phyloP scores from a whole-genome alignment of 2,113 vertebrate genomes.

The Lepus timidus region DNA sequence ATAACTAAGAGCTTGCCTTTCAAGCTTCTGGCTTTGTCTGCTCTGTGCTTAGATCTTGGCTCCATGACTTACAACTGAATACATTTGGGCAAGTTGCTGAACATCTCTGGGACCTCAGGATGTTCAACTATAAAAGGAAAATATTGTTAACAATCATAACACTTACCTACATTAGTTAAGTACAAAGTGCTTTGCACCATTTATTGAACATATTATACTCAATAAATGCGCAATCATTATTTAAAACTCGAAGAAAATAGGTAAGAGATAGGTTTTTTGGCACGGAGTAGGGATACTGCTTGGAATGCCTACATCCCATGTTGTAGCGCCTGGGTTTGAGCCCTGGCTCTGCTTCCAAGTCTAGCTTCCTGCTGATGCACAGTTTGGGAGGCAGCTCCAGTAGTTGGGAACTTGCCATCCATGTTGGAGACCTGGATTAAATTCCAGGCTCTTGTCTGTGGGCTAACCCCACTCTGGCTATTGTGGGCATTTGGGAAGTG shows the following conservation, averaged over 20 bases:
- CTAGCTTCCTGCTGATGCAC: too few species aligned
- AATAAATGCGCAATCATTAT: neutral
- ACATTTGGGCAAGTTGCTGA: neutral
- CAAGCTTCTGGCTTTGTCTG: neutral
- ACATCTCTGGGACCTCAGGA: neutral
- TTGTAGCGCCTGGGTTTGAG: too few species aligned
- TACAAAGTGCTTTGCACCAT: neutral
- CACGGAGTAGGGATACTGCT: too few species aligned
- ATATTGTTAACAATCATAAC: neutral
- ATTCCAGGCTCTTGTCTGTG: too few species aligned
- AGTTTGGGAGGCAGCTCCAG: too few species aligned
- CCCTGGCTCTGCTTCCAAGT: too few species aligned
- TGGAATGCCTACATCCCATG: too few species aligned
- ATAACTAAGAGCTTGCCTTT: neutral
- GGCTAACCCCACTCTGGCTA: too few species aligned
- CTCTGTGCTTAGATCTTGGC: neutral
- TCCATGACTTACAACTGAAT: neutral
- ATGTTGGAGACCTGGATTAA: too few species aligned
- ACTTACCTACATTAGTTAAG: neutral
- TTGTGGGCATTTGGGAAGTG: too few species aligned
- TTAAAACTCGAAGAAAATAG: neutral
- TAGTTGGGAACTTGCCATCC: too few species aligned
- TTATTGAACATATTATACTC: neutral
- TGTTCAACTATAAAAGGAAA: neutral
- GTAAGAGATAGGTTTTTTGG: too few species aligned